Conservation (phyloP, 2,888 invertebrate species). For the Stegana nigrithorax region DNA sequence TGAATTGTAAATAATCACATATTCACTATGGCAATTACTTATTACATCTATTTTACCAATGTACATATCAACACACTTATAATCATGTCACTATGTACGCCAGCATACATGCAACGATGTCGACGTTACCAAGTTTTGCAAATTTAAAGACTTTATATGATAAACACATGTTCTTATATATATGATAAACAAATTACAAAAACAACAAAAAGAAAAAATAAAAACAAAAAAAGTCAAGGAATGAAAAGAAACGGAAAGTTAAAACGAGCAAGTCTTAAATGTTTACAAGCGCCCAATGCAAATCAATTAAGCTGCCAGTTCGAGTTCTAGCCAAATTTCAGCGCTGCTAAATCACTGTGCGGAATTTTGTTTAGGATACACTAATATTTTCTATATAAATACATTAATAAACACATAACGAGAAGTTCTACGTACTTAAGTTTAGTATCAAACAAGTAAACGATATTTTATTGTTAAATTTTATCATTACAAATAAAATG, state of each 20-base stretch:
- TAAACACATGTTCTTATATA: neutral
- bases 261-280: too few relatives aligned
- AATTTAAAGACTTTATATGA: neutral
- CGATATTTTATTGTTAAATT: constrained; percentile 6
- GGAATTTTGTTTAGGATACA: constrained; percentile 35
- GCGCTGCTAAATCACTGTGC: constrained; percentile 9
- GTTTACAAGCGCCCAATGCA: too few relatives aligned
- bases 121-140: too few relatives aligned
- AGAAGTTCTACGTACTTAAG: constrained; percentile 21
- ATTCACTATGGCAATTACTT: neutral
- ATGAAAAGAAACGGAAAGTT: too few relatives aligned
- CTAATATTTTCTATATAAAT: constrained; percentile 40
- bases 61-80: constrained; percentile 2
- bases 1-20: constrained; percentile 14
- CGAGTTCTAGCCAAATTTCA: neutral
- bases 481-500: constrained; percentile 5
- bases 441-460: constrained; percentile 2
- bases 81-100: too few relatives aligned
- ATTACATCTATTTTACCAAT: neutral
- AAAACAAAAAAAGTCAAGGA: neutral
- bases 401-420: constrained; percentile 34
- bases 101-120: too few relatives aligned
- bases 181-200: neutral
- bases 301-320: constrained; percentile 18
- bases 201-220: neutral